These are phyloP conservation scores for Galaxias olidus DNA, from an alignment of 2,797 vertebrate species.

Conservation along the genomic window DNA sequence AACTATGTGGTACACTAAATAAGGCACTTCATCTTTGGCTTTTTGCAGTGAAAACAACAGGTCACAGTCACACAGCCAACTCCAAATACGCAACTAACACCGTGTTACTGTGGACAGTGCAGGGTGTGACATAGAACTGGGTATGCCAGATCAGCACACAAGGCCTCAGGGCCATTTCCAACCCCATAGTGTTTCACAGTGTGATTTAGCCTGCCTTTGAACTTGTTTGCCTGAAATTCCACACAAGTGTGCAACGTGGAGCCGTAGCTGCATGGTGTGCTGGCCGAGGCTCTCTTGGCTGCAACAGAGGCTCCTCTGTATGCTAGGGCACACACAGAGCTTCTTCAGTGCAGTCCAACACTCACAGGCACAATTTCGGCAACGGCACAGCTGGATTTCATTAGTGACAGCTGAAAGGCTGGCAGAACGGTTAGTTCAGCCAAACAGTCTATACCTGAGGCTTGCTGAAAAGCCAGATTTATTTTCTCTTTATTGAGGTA, in stretches of 20 bases:
- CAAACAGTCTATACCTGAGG: slow-evolving; percentile 60
- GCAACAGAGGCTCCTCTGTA: slow-evolving; percentile 73
- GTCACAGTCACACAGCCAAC: slow-evolving; percentile 37
- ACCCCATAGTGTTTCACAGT: slow-evolving; percentile 33
- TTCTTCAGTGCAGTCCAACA: slow-evolving; percentile 36
- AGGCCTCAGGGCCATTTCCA: slow-evolving; percentile 39
- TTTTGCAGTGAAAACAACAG: slow-evolving; percentile 22
- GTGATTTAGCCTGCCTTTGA: slow-evolving; percentile 57
- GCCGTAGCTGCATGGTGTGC: slow-evolving; percentile 28
- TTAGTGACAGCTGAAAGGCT: slow-evolving; percentile 66
- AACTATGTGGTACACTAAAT: slow-evolving; percentile 30
- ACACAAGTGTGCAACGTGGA: slow-evolving; percentile 61
- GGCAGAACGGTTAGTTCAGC: slow-evolving; percentile 32
- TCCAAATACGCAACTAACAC: slow-evolving; percentile 40
- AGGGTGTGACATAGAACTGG: slow-evolving; percentile 28
- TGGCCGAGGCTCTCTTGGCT: slow-evolving; percentile 10
- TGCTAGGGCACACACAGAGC: slow-evolving; percentile 38
- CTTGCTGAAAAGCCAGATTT: slow-evolving; percentile 24
- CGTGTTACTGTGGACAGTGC: slow-evolving; percentile 33
- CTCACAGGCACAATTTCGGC: background rate
- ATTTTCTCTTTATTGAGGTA: slow-evolving; percentile 35
- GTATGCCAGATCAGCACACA: background rate
- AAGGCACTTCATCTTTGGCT: slow-evolving; percentile 26
- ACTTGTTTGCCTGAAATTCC: slow-evolving; percentile 75
- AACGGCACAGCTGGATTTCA: slow-evolving; percentile 70